These are phyloP conservation scores for Horisme vitalbata DNA, from an alignment of 2,888 invertebrate genomes.

Conservation along the genomic window DNA sequence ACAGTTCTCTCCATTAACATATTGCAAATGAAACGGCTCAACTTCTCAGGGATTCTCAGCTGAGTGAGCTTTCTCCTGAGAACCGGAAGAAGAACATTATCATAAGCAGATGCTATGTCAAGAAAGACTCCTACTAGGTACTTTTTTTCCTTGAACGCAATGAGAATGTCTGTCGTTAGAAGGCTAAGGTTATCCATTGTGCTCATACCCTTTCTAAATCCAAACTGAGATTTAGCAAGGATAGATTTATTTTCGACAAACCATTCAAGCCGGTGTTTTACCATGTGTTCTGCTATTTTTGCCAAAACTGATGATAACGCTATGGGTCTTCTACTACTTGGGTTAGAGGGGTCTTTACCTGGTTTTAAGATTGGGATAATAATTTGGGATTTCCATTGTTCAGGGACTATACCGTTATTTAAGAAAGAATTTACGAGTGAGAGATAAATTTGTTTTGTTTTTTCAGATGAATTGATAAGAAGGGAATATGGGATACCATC, in stretches of 20 bases:
- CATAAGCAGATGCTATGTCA: constrained; percentile 25
- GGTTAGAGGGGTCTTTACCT: constrained; percentile 26
- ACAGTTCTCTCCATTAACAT: constrained; percentile 22
- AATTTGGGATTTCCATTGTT: constrained; percentile 32
- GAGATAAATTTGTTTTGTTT: too few species aligned
- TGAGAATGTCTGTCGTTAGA: constrained; percentile 29
- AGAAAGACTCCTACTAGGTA: constrained; percentile 33
- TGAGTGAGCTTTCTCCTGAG: too few species aligned
- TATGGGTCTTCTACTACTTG: constrained; percentile 28
- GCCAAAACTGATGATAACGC: constrained; percentile 29
- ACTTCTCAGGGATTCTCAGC: constrained; percentile 21
- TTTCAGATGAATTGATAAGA: too few species aligned
- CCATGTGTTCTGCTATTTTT: constrained; percentile 34
- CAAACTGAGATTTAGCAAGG: constrained; percentile 28
- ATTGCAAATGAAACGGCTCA: constrained; percentile 17
- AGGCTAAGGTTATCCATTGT: constrained; percentile 38
- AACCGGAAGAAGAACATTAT: background rate
- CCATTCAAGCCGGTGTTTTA: too few species aligned
- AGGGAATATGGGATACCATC: too few species aligned
- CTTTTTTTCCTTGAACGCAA: constrained; percentile 25
- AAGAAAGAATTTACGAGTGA: too few species aligned
- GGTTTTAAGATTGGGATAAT: constrained; percentile 37
- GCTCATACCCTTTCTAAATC: constrained; percentile 36
- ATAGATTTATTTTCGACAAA: constrained; percentile 25
- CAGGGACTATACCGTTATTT: constrained; percentile 17